A percentile compares a stretch with the other conserved stretches of the same genome.
Conservation (phyloP, 1,140 invertebrate species). For the Drosophila parvula region DNA sequence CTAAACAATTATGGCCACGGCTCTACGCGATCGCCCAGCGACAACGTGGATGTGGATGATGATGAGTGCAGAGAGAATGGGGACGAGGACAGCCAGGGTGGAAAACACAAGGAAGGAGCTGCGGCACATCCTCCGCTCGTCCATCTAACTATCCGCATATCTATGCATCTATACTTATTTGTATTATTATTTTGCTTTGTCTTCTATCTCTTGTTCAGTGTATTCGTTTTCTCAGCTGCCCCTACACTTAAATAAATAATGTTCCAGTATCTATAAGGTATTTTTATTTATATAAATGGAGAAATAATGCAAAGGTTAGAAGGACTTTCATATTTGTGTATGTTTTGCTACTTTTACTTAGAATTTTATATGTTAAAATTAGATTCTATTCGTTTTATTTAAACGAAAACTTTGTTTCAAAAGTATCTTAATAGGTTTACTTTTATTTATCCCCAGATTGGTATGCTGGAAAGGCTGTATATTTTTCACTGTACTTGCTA, state of each 20-base stretch:
- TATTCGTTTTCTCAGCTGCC: constrained; percentile 40
- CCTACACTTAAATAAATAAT: not conserved
- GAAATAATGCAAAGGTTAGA: not conserved
- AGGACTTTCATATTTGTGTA: too few species aligned
- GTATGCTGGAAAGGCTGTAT: too few species aligned
- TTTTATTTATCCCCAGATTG: too few species aligned
- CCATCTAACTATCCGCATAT: constrained; percentile 77
- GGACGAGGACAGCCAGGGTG: not conserved
- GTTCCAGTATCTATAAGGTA: not conserved
- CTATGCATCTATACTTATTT: constrained; percentile 81
- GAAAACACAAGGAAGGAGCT: constrained; percentile 1
- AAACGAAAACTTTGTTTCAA: not conserved
- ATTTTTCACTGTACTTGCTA: not conserved
- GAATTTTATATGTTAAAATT: not conserved
- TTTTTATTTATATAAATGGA: not conserved
- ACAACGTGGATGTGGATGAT: constrained; percentile 28
- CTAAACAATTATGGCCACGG: constrained; percentile 78
- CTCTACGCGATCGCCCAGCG: constrained; percentile 58
- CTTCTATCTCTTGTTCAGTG: constrained; percentile 35
- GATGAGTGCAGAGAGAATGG: constrained; percentile 35
- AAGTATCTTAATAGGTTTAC: too few species aligned
- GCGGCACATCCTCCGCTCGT: constrained; percentile 55
- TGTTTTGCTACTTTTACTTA: too few species aligned
- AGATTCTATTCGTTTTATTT: not conserved
- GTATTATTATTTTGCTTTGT: constrained; percentile 80